Conservation (phyloP, 2,113 vertebrate species). For the Catharus fuscescens region DNA sequence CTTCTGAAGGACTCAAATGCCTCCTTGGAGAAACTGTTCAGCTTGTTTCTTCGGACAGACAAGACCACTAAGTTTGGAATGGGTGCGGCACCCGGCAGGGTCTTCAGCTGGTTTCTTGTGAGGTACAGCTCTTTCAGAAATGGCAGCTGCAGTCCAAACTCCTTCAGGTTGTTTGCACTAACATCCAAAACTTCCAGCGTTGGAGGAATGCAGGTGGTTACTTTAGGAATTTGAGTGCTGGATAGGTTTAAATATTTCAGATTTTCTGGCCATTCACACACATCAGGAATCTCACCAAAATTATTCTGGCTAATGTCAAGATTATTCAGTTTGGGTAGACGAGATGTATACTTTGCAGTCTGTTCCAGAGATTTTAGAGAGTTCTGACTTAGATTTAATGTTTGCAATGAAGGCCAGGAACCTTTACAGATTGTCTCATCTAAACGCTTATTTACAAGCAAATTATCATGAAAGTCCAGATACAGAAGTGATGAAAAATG, state of each 20-base stretch:
- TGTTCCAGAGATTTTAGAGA: conserved; percentile 57
- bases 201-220: conserved; percentile 77
- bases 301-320: conserved; percentile 83
- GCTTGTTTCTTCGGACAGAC: conserved; percentile 77
- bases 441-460: conserved; percentile 74
- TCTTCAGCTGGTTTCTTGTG: conserved; percentile 82
- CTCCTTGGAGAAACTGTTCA: conserved; percentile 74
- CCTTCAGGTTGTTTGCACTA: conserved; percentile 80
- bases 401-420: conserved; percentile 61
- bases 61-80: conserved; percentile 76
- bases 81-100: conserved; percentile 69
- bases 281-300: conserved; percentile 74
- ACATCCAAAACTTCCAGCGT: conserved; percentile 84
- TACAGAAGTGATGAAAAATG: conserved; percentile 71
- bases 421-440: conserved; percentile 59
- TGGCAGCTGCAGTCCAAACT: conserved; percentile 73
- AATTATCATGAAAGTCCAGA: conserved; percentile 80
- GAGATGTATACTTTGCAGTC: conserved; percentile 9
- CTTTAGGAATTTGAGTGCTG: conserved; percentile 64
- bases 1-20: conserved; percentile 72
- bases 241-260: conserved; percentile 86
- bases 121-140: conserved; percentile 83
- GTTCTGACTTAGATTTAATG: conserved; percentile 82
- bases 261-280: conserved; percentile 73
- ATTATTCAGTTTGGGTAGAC: conserved; percentile 72